Conservation (phyloP, 2,888 invertebrate genomes). For the Limnephilus auricula region DNA sequence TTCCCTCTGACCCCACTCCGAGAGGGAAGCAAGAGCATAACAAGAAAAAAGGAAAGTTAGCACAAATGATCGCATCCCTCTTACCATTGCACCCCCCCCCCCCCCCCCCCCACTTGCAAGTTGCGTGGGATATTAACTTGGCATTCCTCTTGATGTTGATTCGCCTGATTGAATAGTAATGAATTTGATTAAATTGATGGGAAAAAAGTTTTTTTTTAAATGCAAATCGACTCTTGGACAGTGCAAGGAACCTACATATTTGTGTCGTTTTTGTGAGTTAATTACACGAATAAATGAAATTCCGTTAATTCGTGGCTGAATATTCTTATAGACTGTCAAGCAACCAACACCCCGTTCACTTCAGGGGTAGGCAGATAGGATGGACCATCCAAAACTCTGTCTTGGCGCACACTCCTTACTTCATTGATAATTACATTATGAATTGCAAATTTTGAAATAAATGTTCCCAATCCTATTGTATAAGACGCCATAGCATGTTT, state of each 20-base stretch:
- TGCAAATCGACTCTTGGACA: neutral
- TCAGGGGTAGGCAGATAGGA: too few relatives aligned
- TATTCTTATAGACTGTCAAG: too few relatives aligned
- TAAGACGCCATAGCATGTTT: too few relatives aligned
- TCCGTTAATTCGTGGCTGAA: too few relatives aligned
- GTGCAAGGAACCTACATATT: neutral
- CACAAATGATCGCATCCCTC: constrained; percentile 51
- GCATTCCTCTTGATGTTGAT: constrained; percentile 31
- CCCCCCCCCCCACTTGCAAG: neutral
- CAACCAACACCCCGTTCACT: too few relatives aligned
- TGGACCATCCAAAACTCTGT: too few relatives aligned
- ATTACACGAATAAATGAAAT: too few relatives aligned
- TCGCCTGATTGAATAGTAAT: constrained; percentile 14
- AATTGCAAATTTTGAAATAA: too few relatives aligned
- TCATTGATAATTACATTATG: too few relatives aligned
- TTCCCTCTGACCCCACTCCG: constrained; percentile 37
- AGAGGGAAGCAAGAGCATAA: constrained; percentile 21
- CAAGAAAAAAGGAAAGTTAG: constrained; percentile 44
- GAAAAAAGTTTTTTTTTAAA: neutral
- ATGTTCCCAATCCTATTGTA: too few relatives aligned
- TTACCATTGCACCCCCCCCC: neutral
- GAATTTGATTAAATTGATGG: constrained; percentile 22
- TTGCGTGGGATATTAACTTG: constrained; percentile 16
- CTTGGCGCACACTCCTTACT: too few relatives aligned
- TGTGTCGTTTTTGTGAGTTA: too few relatives aligned